Evolutionary conservation across 2,888 invertebrate genomes (phyloP).

Genomic region (Philaethria dido): DNA sequence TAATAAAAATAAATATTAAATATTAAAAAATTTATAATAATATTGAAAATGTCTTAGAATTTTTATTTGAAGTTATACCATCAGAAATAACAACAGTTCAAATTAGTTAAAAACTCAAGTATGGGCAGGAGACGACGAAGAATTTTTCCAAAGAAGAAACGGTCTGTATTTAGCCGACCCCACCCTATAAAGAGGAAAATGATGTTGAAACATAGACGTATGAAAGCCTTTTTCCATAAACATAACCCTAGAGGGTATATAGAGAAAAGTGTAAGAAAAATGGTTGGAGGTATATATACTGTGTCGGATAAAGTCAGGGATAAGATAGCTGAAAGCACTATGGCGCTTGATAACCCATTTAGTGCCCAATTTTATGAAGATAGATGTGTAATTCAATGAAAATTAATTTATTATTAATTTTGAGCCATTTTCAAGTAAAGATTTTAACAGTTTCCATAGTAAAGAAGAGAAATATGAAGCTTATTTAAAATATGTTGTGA

Average conservation of each 20-base stretch:
- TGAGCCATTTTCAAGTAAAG: not conserved
- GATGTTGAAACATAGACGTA: constrained; percentile 57
- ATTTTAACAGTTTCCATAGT: no score
- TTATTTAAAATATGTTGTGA: not conserved
- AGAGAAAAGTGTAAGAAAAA: constrained; percentile 55
- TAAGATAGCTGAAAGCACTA: constrained; percentile 64
- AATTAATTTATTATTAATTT: not conserved
- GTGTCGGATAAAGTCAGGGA: constrained; percentile 67
- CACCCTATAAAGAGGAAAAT: constrained; percentile 67
- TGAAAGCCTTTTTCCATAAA: constrained; percentile 64
- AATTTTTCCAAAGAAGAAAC: constrained; percentile 61
- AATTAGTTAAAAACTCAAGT: constrained; percentile 28
- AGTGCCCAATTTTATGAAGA: constrained; percentile 69
- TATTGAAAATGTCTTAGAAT: constrained; percentile 1
- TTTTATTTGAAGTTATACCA: not conserved
- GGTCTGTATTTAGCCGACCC: constrained; percentile 66
- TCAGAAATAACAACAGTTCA: not conserved
- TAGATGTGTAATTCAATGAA: constrained; percentile 61
- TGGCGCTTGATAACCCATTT: constrained; percentile 66
- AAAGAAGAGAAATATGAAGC: not conserved
- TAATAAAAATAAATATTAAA: constrained; percentile 3
- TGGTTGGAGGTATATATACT: constrained; percentile 63
- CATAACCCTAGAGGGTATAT: constrained; percentile 59
- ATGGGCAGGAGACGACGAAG: constrained; percentile 63
- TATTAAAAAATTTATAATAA: not conserved